A percentile compares a stretch with the other conserved stretches of the same genome.
Evolutionary conservation across 2,888 invertebrate genomes (phyloP).

Genomic region (Mylabris sibirica): DNA sequence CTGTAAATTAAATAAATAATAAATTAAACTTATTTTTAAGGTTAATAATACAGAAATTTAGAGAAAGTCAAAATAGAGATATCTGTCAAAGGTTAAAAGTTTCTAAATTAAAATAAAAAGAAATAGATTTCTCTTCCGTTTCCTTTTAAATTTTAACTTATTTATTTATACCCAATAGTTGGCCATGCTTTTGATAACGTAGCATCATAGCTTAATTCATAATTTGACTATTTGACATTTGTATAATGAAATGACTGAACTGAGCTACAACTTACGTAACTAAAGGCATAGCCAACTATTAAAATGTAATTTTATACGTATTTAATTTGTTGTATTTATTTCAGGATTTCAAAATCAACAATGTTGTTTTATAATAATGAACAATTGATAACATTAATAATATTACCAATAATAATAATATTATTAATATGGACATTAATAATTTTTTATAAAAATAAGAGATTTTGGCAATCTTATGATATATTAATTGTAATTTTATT

Average conservation of each 20-base stretch:
- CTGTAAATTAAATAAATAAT: neutral
- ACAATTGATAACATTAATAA: conserved; percentile 60
- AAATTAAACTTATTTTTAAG: neutral
- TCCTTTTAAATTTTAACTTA: neutral
- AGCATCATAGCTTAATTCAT: too few species aligned
- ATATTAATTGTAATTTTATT: conserved; percentile 62
- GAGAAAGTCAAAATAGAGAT: neutral
- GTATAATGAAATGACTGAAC: too few species aligned
- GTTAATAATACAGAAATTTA: neutral
- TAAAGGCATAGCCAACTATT: too few species aligned
- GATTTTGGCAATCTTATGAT: conserved; percentile 64
- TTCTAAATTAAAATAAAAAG: neutral
- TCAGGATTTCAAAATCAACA: conserved; percentile 14
- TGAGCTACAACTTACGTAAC: too few species aligned
- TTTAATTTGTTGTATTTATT: conserved; percentile 11
- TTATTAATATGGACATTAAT: conserved; percentile 62
- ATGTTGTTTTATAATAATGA: conserved; percentile 57
- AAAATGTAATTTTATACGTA: too few species aligned
- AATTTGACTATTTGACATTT: too few species aligned
- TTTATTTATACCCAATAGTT: too few species aligned
- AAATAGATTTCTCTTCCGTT: neutral
- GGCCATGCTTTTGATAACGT: too few species aligned
- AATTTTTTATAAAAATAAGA: conserved; percentile 63
- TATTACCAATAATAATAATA: conserved; percentile 61
- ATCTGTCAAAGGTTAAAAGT: neutral